Percentiles rank a stretch among this genome's conserved stretches.
Conservation (phyloP, 2,797 vertebrate genomes). For the Clarias pachynema region DNA sequence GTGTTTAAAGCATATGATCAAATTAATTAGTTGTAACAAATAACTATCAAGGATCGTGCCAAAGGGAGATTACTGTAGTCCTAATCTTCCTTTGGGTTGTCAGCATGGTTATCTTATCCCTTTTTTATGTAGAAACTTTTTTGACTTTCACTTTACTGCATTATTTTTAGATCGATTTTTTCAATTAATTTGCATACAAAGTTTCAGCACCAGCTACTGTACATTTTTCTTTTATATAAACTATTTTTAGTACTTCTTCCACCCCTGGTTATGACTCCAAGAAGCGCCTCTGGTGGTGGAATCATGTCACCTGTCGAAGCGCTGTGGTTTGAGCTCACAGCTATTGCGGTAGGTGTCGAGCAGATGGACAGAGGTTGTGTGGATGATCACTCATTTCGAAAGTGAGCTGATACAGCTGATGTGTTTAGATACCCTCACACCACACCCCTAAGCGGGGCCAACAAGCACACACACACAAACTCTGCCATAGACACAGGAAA, state of each 20-base stretch:
- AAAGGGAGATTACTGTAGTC: too few species aligned
- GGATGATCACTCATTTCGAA: neutral
- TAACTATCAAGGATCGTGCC: neutral
- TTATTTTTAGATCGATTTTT: neutral
- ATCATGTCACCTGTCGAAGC: neutral
- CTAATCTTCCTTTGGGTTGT: too few species aligned
- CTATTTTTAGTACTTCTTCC: neutral
- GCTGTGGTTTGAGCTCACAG: neutral
- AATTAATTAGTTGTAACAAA: neutral
- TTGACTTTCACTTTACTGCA: neutral
- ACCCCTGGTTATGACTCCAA: neutral
- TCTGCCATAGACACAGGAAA: conserved; percentile 3
- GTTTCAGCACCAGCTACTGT: neutral
- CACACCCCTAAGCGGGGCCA: neutral
- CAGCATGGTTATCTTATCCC: neutral
- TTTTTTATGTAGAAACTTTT: neutral
- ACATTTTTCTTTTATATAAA: neutral
- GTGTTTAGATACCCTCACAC: neutral
- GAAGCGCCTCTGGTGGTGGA: neutral
- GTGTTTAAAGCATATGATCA: neutral
- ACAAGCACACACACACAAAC: neutral
- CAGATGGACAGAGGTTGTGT: neutral
- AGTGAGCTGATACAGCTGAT: neutral
- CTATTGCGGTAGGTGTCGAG: neutral
- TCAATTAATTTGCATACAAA: neutral